Conservation (phyloP, 2,888 invertebrate species). For the Cerastis rubricosa region DNA sequence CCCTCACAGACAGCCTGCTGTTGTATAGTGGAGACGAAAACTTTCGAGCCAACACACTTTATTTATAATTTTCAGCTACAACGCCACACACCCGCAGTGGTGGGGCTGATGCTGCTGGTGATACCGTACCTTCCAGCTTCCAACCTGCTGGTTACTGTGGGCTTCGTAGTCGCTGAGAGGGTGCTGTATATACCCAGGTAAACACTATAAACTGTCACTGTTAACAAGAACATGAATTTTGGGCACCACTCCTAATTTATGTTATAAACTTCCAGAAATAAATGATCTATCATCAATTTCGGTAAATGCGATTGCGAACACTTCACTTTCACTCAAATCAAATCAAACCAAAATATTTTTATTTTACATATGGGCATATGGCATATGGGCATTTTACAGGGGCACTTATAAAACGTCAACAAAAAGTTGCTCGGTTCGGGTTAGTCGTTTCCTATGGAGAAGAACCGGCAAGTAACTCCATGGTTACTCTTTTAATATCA, state of each 20-base stretch:
- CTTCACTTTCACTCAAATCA: neutral
- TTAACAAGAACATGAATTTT: neutral
- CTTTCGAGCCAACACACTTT: neutral
- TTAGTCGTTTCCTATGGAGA: no score
- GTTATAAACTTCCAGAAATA: no score
- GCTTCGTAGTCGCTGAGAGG: constrained; percentile 96
- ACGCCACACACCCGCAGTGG: constrained; percentile 92
- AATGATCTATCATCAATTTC: neutral
- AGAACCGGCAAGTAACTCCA: no score
- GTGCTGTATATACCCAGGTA: constrained; percentile 97
- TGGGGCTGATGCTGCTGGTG: constrained; percentile 93
- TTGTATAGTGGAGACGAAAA: neutral
- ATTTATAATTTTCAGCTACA: constrained; percentile 87
- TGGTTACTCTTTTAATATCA: no score
- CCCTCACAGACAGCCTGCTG: neutral
- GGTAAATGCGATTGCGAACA: neutral
- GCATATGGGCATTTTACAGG: no score
- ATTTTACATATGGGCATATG: no score
- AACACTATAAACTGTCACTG: neutral
- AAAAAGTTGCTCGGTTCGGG: no score
- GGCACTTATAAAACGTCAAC: no score
- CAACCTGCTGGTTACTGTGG: constrained; percentile 95
- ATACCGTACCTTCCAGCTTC: constrained; percentile 97
- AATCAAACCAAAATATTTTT: no score
- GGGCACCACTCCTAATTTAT: neutral